Base-by-base conservation (phyloP, 2,888 invertebrate species). In the Lasioglossum pauxillum region DNA sequence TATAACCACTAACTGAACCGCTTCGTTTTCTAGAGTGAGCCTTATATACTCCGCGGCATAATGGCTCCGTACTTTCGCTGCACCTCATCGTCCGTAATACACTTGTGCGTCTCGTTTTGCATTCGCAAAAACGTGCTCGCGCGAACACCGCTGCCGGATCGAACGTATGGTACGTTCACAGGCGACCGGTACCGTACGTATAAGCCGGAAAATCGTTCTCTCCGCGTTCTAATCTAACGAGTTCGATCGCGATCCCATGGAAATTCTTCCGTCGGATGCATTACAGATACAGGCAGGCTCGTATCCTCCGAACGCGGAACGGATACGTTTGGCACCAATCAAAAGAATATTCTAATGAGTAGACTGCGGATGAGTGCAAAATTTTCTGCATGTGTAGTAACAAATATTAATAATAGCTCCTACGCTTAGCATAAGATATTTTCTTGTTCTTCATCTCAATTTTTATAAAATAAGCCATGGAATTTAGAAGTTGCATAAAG, bases 1-100 rank as follows among this genome's bases (percentile, higher is more conserved):
- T 91, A 92, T 89, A 91, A 94, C 94, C 94, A 95, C 95, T 92
- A 93, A 95, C 95, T 95, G 95, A 94, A 95, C 94, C 94, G 91
- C 93, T 92, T 90, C 91, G 93, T 94, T 93, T 94, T 94, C 94
- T 93, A 93, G 91, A 82, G 90, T 88, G 92, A 91, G 94, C 90
- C 91, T 95, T 95, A 94, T 95, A 95, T 95, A 95, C 94, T 88
- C 84, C 83, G 86, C 93, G 92, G 91, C 91, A 94, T 94, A 94
- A 95, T 94, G 91, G 92, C 94, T 92, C 91, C 84, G 92, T 93
- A 95, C 95, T 95, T 95, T 95, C 95, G 94, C 95, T 94, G 93
- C 92, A 92, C 92, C 93, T 93, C 93, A 92, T 93, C 93, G 93
- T 91, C 92, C 89, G 90, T 92, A 93, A 92, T 92, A 92, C 89